A percentile compares a stretch with the other conserved stretches of the same genome.
Evolutionary conservation across 2,888 invertebrate species (phyloP).

Genomic region (Tetranychus truncatus): DNA sequence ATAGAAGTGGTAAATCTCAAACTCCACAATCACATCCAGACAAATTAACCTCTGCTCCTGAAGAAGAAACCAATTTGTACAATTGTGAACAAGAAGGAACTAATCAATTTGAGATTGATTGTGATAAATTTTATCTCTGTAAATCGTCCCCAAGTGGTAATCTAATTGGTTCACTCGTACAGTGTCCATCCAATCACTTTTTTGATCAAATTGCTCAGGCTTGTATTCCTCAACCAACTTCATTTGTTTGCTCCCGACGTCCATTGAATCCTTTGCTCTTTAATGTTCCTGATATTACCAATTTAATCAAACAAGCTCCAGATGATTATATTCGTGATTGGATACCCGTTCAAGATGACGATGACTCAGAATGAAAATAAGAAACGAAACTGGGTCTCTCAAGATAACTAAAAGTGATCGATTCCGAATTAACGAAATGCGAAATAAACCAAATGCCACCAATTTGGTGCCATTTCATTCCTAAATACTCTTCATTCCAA

Average conservation of each 20-base stretch:
- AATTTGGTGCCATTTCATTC: background rate
- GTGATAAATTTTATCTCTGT: slow-evolving; percentile 9
- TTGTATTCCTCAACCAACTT: background rate
- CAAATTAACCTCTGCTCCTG: background rate
- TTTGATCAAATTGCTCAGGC: background rate
- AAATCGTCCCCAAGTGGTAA: background rate
- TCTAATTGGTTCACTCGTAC: background rate
- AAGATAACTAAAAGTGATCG: background rate
- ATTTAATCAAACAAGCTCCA: background rate
- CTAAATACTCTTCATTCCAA: background rate
- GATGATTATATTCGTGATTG: background rate
- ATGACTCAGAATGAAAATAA: background rate
- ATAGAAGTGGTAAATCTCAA: background rate
- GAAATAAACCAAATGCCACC: background rate
- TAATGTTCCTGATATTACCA: background rate
- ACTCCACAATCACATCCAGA: background rate
- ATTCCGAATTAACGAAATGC: background rate
- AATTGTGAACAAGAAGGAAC: slow-evolving; percentile 3
- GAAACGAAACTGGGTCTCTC: too few relatives aligned
- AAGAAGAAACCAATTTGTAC: background rate
- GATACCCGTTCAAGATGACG: background rate
- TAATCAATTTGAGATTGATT: slow-evolving; percentile 1
- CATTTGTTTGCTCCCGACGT: background rate
- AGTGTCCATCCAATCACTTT: background rate
- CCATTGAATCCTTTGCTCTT: slow-evolving; percentile 6